These are phyloP conservation scores for Diadophis punctatus DNA, from an alignment of 2,113 vertebrate genomes.

Conservation along the genomic window DNA sequence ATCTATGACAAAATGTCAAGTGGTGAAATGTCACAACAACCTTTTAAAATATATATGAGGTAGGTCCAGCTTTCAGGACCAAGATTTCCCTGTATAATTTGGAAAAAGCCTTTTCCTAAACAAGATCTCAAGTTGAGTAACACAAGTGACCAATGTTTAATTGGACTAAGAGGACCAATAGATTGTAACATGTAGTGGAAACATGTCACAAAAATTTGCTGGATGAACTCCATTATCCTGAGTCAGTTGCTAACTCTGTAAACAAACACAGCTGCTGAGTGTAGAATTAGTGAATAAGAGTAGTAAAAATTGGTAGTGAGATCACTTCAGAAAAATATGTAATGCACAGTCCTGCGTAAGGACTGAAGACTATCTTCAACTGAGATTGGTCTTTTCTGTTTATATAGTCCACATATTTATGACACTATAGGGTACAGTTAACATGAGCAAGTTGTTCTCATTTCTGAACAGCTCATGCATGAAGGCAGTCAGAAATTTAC, in stretches of 20 bases:
- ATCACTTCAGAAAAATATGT: slow-evolving; percentile 54
- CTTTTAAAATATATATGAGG: slow-evolving; percentile 12
- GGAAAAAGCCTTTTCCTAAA: slow-evolving; percentile 23
- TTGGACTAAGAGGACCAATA: slow-evolving; percentile 61
- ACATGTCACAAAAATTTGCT: slow-evolving; percentile 60
- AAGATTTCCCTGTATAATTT: neutral
- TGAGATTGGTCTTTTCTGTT: slow-evolving; percentile 54
- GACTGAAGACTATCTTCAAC: slow-evolving; percentile 32
- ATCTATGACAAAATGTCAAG: slow-evolving; percentile 30
- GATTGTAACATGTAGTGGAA: slow-evolving; percentile 65
- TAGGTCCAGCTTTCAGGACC: neutral
- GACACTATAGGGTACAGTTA: slow-evolving; percentile 32
- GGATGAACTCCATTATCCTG: slow-evolving; percentile 66
- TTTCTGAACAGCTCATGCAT: slow-evolving; percentile 25
- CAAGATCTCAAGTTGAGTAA: slow-evolving; percentile 47
- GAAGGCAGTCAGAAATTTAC: slow-evolving; percentile 15
- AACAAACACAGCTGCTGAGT: slow-evolving; percentile 81
- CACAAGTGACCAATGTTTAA: slow-evolving; percentile 47
- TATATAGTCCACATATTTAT: slow-evolving; percentile 41
- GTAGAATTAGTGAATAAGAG: slow-evolving; percentile 61
- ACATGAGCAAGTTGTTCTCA: slow-evolving; percentile 21
- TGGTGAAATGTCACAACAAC: slow-evolving; percentile 19
- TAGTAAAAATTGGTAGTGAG: slow-evolving; percentile 65
- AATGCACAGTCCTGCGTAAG: slow-evolving; percentile 41
- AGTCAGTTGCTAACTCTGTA: slow-evolving; percentile 69